Evolutionary conservation across 2,113 vertebrate species (phyloP), one percentile per base, ranked within the genome.

Genomic region (Pandion haliaetus): DNA sequence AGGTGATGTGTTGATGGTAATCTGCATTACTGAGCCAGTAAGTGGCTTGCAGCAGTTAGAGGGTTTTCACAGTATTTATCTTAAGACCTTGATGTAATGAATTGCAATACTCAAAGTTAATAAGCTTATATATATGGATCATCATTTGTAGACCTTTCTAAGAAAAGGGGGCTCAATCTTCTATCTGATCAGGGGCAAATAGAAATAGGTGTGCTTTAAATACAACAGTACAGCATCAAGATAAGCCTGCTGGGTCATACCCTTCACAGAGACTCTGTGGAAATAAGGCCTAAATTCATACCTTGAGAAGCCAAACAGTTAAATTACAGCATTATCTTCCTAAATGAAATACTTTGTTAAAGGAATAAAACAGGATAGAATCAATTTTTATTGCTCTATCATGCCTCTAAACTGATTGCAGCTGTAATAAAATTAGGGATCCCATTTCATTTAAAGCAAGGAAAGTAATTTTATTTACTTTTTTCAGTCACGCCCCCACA

Each of bases 381-480:
- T 97, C 97, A 88, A 97, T 98, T 97, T 97, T 98, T 97, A 97
- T 95, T 97, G 91, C 81, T 95, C 89, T 78, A 92, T 96, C 93
- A 83, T 97, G 94, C 90, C 89, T 97, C 93, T 91, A 94, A 97
- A 97, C 95, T 1, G 29, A 97, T 94, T 95, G 83, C 74, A 86
- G 70, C 92, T 54, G n/a, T 97, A 98, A 98, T 97, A 97, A 98
- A 98, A 98, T 98, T 96, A 98, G 95, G 78, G 88, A 95, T 97
- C 81, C 69, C 69, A 82, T 97, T 98, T 97, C 92, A 97, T 96
- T 95, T 97, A 97, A 96, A 82, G 86, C 90, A 95, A 92, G 81
- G 82, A 82, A 97, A 96, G 95, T 97, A 97, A 98, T 98, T 98
- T 97, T 98, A 98, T 98, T 98, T 98, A 98, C 95, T 96, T 97